These are phyloP conservation scores for Melanerpes formicivorus DNA, from an alignment of 2,113 vertebrate species.

Conservation along the genomic window DNA sequence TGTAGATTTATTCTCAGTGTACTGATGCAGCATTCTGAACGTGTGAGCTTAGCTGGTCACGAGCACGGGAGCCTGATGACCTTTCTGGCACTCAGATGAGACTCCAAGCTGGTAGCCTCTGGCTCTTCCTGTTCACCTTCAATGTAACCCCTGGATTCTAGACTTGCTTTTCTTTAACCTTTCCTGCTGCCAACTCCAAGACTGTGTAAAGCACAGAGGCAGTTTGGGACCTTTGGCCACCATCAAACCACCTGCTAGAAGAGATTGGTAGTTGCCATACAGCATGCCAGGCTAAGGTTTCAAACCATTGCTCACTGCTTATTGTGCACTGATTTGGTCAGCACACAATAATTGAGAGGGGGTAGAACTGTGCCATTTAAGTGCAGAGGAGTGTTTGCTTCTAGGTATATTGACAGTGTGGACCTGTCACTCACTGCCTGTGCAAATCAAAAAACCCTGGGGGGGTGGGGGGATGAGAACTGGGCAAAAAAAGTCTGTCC, in stretches of 20 bases:
- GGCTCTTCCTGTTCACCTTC: not conserved
- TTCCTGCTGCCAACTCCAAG: not conserved
- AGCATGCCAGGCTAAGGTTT: not conserved
- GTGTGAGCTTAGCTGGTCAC: not conserved
- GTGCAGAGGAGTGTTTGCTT: not conserved
- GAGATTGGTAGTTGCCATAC: not conserved
- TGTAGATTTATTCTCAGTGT: not conserved
- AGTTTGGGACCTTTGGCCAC: not conserved
- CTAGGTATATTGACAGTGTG: not conserved
- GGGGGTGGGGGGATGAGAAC: fast-evolving
- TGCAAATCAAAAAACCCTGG: not conserved
- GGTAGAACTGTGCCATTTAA: fast-evolving
- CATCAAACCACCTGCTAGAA: not conserved
- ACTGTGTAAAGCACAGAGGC: not conserved
- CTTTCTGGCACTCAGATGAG: not conserved
- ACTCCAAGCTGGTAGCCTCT: not conserved
- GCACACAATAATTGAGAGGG: not conserved
- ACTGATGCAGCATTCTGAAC: not conserved
- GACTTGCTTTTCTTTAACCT: not conserved
- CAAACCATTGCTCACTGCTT: not conserved
- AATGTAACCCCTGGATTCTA: not conserved
- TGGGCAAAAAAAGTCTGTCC: not conserved
- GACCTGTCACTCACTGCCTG: not conserved
- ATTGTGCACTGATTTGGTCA: not conserved
- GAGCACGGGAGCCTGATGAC: fast-evolving